Percentiles rank a stretch among this genome's conserved stretches.
These are phyloP conservation scores for Clangula hyemalis DNA, from an alignment of 2,797 vertebrate genomes.

Conservation along the genomic window DNA sequence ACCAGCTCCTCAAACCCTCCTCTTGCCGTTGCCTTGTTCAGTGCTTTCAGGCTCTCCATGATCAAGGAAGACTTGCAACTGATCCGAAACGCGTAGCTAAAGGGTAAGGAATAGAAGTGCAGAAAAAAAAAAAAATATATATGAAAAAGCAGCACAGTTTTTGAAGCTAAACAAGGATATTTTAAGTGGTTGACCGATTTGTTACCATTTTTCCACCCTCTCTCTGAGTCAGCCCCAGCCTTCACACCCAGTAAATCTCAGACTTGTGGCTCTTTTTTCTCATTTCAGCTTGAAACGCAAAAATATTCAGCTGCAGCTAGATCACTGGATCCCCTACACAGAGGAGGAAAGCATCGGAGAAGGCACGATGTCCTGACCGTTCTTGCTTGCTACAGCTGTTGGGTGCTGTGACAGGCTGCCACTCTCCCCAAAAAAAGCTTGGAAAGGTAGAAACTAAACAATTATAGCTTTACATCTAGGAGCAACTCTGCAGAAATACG, in stretches of 20 bases:
- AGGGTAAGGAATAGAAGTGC: not conserved
- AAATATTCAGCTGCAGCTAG: not conserved
- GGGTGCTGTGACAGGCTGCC: not conserved
- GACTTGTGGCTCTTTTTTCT: not conserved
- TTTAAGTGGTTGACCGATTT: slow-evolving; percentile 1
- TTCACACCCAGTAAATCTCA: not conserved
- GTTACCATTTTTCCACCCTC: not conserved
- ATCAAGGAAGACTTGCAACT: not conserved
- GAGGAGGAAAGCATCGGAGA: not conserved
- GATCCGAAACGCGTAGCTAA: not conserved
- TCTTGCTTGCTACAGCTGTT: not conserved
- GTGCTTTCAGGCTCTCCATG: not conserved
- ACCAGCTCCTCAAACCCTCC: not conserved
- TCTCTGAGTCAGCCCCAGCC: slow-evolving; percentile 29
- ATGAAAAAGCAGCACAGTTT: not conserved
- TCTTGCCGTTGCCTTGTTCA: not conserved
- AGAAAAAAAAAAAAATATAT: not conserved
- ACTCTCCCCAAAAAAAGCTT: not conserved
- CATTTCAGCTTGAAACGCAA: not conserved
- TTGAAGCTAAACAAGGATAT: not conserved
- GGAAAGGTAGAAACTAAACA: not conserved
- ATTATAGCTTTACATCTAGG: not conserved
- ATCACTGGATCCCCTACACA: not conserved
- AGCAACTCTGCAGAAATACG: not conserved
- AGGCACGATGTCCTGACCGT: rapidly evolving